Conservation (phyloP, 2,113 vertebrate genomes). For the Sylvilagus bachmani region DNA sequence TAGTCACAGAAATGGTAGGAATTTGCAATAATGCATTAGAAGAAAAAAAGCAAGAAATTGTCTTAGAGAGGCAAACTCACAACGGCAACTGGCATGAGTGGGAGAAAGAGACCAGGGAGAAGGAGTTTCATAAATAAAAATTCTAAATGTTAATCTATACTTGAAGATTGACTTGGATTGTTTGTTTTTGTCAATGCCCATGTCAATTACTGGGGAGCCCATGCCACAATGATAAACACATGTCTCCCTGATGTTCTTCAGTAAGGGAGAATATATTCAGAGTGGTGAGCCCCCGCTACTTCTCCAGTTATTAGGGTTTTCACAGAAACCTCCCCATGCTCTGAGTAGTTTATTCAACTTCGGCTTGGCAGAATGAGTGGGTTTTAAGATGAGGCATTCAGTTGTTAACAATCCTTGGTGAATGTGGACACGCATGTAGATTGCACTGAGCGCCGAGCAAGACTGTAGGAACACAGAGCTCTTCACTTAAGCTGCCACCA, state of each 20-base stretch:
- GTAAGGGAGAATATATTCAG: background rate
- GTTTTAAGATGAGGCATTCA: background rate
- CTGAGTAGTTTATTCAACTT: background rate
- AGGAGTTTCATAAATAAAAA: background rate
- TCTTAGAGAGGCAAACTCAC: background rate
- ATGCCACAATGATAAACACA: background rate
- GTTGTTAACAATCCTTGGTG: background rate
- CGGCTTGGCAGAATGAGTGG: background rate
- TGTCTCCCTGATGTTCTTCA: background rate
- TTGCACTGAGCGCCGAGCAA: background rate
- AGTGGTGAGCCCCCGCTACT: background rate
- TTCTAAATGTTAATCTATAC: background rate
- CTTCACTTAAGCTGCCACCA: rapidly evolving
- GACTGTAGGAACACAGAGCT: background rate
- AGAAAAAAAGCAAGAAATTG: background rate
- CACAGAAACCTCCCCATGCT: background rate
- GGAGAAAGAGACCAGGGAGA: background rate
- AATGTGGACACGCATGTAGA: background rate
- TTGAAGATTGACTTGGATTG: background rate
- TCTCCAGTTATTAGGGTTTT: background rate
- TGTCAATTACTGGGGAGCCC: background rate
- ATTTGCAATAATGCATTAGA: background rate
- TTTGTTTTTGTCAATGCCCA: background rate
- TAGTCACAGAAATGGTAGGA: background rate
- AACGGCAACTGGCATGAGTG: background rate